Conservation (phyloP, 2,797 vertebrate genomes). For the Columba guinea region DNA sequence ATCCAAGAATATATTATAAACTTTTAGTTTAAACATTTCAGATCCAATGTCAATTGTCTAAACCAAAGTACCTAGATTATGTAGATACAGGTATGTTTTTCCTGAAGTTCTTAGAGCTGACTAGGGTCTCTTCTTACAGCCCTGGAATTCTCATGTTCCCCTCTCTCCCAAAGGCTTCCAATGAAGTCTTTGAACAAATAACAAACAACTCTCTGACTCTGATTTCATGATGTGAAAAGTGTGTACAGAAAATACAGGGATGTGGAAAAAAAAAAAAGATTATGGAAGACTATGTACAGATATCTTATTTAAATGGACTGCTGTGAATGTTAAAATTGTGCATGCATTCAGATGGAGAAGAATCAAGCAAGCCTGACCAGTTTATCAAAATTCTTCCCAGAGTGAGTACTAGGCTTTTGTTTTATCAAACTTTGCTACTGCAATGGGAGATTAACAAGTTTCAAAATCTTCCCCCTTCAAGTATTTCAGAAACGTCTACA, state of each 20-base stretch:
- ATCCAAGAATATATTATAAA: background rate
- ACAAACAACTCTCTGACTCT: background rate
- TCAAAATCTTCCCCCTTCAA: background rate
- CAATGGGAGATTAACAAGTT: background rate
- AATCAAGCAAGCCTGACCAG: background rate
- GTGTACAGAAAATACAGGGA: background rate
- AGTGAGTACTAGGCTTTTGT: background rate
- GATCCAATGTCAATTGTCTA: background rate
- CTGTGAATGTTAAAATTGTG: background rate
- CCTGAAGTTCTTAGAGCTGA: background rate
- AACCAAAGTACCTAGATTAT: background rate
- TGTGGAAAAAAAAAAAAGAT: background rate
- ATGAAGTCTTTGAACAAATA: background rate
- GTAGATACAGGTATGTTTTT: background rate
- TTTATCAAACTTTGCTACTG: background rate
- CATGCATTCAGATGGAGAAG: background rate
- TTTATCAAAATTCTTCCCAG: background rate
- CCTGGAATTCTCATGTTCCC: background rate
- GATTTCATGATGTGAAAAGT: background rate
- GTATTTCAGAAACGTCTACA: background rate
- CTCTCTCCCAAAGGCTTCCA: background rate
- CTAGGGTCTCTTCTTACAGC: background rate
- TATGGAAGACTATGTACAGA: background rate
- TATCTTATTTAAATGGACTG: background rate
- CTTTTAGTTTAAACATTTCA: background rate